Conservation (phyloP, 2,888 invertebrate genomes). For the Macropis europaea region DNA sequence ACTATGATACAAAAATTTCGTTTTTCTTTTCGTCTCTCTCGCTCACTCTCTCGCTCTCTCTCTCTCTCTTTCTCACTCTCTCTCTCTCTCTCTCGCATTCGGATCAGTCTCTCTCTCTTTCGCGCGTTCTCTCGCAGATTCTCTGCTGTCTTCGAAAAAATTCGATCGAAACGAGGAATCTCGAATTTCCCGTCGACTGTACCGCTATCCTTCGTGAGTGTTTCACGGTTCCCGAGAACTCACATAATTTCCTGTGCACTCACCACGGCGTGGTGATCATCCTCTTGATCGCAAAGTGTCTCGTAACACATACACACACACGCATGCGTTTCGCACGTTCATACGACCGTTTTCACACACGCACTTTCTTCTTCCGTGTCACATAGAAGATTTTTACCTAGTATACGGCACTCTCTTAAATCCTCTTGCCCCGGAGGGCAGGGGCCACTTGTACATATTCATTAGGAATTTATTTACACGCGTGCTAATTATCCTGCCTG, state of each 20-base stretch:
- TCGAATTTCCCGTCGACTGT: conserved; percentile 34
- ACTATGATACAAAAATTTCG: conserved; percentile 75
- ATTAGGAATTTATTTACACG: conserved; percentile 79
- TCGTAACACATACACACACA: conserved; percentile 14
- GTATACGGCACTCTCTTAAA: conserved; percentile 67
- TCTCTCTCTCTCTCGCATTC: conserved; percentile 37
- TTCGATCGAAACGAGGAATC: conserved; percentile 37
- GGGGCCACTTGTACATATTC: conserved; percentile 75
- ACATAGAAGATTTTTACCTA: conserved; percentile 62
- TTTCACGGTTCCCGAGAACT: conserved; percentile 15
- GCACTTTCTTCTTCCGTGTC: conserved; percentile 51
- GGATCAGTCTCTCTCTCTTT: conserved; percentile 58
- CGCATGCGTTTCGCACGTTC: too few species aligned
- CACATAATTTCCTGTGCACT: conserved; percentile 28
- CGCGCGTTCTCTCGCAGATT: conserved; percentile 48
- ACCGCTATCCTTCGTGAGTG: conserved; percentile 4
- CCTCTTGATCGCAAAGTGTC: conserved; percentile 5
- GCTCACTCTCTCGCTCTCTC: conserved; percentile 52
- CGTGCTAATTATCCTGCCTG: conserved; percentile 71
- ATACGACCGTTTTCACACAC: conserved; percentile 47
- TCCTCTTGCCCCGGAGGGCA: conserved; percentile 27
- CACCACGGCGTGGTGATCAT: conserved; percentile 17
- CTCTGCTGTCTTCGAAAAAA: conserved; percentile 31
- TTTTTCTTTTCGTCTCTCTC: conserved; percentile 37
- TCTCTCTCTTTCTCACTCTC: conserved; percentile 55